Percentiles rank a stretch among this genome's conserved stretches.
phyloP scores from a whole-genome alignment of 2,888 invertebrate genomes.

The Automeris io region DNA sequence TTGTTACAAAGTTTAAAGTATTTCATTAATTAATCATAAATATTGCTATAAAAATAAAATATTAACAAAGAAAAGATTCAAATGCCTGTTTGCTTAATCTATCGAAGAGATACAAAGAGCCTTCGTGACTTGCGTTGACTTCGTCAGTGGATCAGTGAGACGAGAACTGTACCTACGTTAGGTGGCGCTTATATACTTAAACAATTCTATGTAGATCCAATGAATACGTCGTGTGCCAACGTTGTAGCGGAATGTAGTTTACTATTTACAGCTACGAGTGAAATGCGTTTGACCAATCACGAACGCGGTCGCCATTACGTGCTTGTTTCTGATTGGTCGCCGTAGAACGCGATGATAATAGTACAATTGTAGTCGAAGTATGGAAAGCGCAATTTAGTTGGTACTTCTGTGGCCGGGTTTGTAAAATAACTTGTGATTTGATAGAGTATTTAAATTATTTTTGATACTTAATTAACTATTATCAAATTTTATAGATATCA shows the following conservation, averaged over 20 bases:
- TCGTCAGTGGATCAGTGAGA: conserved; percentile 37
- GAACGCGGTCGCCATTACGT: not conserved
- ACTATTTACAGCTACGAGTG: not conserved
- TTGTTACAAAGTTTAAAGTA: no score
- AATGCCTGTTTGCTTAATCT: conserved; percentile 10
- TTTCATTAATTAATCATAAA: no score
- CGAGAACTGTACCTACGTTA: conserved; percentile 19
- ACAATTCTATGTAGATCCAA: conserved; percentile 6
- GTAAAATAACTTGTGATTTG: conserved; percentile 37
- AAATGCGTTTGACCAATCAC: conserved; percentile 1
- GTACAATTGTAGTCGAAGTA: conserved; percentile 1
- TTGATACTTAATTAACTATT: conserved; percentile 56
- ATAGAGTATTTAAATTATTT: conserved; percentile 52
- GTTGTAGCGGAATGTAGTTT: conserved; percentile 6
- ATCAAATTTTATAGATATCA: conserved; percentile 34
- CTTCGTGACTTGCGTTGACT: not conserved
- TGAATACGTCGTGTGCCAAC: conserved; percentile 18
- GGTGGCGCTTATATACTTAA: conserved; percentile 14
- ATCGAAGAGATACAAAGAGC: conserved; percentile 1
- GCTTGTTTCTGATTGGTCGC: not conserved
- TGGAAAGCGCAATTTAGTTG: conserved; percentile 20
- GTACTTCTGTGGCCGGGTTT: conserved; percentile 34
- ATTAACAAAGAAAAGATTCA: no score
- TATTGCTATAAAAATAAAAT: no score
- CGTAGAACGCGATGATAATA: not conserved